Conservation (phyloP, 2,113 vertebrate species). For the Ascaphus truei region DNA sequence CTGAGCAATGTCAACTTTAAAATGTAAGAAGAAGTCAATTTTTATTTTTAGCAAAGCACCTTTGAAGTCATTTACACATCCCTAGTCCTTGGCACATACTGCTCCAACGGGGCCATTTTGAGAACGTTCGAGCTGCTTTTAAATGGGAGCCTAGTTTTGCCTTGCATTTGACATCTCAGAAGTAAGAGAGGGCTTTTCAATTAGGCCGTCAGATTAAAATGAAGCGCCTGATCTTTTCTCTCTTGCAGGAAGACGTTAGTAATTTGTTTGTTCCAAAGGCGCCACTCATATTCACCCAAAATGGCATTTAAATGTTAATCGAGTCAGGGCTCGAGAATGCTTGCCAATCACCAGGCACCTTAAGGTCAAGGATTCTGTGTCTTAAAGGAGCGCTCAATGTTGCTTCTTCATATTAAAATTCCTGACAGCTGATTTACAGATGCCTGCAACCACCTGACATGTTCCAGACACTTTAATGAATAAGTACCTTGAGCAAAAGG, state of each 20-base stretch:
- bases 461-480: slow-evolving; percentile 49
- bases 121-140: neutral
- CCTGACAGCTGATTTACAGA: slow-evolving; percentile 46
- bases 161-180: neutral
- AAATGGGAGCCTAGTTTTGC: neutral
- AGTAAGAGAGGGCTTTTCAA: slow-evolving; percentile 40
- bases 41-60: too few relatives aligned
- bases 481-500: slow-evolving; percentile 34
- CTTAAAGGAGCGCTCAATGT: slow-evolving; percentile 54
- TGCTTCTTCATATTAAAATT: slow-evolving; percentile 48
- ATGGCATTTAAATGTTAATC: slow-evolving; percentile 82
- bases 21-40: too few relatives aligned
- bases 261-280: slow-evolving; percentile 64
- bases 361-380: slow-evolving; percentile 63
- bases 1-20: too few relatives aligned
- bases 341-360: slow-evolving; percentile 50
- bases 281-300: slow-evolving; percentile 56
- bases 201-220: slow-evolving; percentile 43
- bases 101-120: neutral
- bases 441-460: slow-evolving; percentile 41
- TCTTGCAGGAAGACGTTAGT: slow-evolving; percentile 47
- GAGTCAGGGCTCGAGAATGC: slow-evolving; percentile 57
- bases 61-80: too few relatives aligned
- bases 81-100: too few relatives aligned
- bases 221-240: slow-evolving; percentile 35